Evolutionary conservation across 2,888 invertebrate species (phyloP).

Genomic region (Punctoribates punctum): DNA sequence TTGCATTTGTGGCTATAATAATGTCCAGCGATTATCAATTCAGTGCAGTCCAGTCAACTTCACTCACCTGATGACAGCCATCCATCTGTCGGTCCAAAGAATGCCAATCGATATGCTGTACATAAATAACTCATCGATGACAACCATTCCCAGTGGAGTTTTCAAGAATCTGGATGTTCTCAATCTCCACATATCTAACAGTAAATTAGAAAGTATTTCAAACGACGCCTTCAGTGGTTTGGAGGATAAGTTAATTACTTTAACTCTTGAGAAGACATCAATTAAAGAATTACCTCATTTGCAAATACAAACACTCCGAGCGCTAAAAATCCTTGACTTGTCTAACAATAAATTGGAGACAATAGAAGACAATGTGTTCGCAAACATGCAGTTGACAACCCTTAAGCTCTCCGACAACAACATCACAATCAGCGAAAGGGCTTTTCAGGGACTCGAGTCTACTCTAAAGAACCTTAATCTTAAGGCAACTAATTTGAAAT

Average conservation of each 20-base stretch:
- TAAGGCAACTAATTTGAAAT: slow-evolving; percentile 76
- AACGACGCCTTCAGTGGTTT: slow-evolving; percentile 65
- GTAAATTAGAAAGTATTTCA: slow-evolving; percentile 54
- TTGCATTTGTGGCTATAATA: slow-evolving; percentile 81
- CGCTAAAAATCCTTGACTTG: slow-evolving; percentile 73
- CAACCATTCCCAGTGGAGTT: slow-evolving; percentile 53
- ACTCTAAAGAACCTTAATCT: slow-evolving; percentile 81
- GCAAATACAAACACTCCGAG: slow-evolving; percentile 65
- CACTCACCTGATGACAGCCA: slow-evolving; percentile 64
- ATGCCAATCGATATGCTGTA: slow-evolving; percentile 77
- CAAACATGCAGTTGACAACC: slow-evolving; percentile 59
- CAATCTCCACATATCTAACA: slow-evolving; percentile 42
- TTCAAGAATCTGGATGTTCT: slow-evolving; percentile 43
- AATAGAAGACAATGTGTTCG: slow-evolving; percentile 72
- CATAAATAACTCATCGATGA: slow-evolving; percentile 73
- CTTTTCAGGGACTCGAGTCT: slow-evolving; percentile 73
- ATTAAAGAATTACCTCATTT: slow-evolving; percentile 71
- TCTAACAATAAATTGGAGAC: slow-evolving; percentile 72
- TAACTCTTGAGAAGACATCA: slow-evolving; percentile 65
- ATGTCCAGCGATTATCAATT: slow-evolving; percentile 58
- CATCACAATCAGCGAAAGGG: slow-evolving; percentile 56
- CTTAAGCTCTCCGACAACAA: slow-evolving; percentile 73
- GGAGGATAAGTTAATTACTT: slow-evolving; percentile 70
- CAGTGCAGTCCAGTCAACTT: slow-evolving; percentile 49
- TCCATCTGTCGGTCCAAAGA: slow-evolving; percentile 48